Evolutionary conservation across 2,113 vertebrate species (phyloP), one percentile per base, ranked within the genome.

Genomic region (Ptychochromis oligacanthus): DNA sequence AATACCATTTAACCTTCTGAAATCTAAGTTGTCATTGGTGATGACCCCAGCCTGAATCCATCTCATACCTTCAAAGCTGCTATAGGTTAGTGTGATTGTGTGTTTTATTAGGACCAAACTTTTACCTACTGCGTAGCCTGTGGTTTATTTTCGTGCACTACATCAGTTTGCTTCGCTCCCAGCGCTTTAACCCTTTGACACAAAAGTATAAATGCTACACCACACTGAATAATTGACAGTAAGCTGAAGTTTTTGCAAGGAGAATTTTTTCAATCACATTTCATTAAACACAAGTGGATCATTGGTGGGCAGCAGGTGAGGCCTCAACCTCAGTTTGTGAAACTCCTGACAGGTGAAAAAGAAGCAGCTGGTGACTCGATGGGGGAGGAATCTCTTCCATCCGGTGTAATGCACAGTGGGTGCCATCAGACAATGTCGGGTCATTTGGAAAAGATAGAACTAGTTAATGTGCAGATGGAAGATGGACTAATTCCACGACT

Each of bases 291-390:
- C 14, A 76, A 18, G 20, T 38, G 22, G 14, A 34, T 36, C 3
- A n/a, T 15, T 65, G 55, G 31, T 24, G 31, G 34, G 31, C 76
- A 28, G 40, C 28, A 28, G 31, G 12, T 52, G 61, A 26, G 40
- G 75, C 38, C n/a, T 70, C 22, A 59, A 49, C 17, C 11, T 49
- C 1, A 62, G 38, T 43, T 46, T 26, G 38, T 36, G 26, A 58
- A 49, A 34, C 24, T 55, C 20, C 77, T 54, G 60, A 77, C 40
- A 57, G 34, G 36, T 78, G 64, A 86, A 82, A n/a, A 75, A 59
- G 77, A 70, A 56, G 72, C 43, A 84, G 77, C 18, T 62, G 55
- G 54, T 5, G 18, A 38, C 74, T 38, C 62, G 20, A 36, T 1
- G 14, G 61, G 74, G 24, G 38, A 70, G 34, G 22, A 26, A 70